A percentile compares a stretch with the other conserved stretches of the same genome.
Evolutionary conservation across 2,113 vertebrate species (phyloP).

Genomic region (crab-eating macaque (Macaca fascicularis)): DNA sequence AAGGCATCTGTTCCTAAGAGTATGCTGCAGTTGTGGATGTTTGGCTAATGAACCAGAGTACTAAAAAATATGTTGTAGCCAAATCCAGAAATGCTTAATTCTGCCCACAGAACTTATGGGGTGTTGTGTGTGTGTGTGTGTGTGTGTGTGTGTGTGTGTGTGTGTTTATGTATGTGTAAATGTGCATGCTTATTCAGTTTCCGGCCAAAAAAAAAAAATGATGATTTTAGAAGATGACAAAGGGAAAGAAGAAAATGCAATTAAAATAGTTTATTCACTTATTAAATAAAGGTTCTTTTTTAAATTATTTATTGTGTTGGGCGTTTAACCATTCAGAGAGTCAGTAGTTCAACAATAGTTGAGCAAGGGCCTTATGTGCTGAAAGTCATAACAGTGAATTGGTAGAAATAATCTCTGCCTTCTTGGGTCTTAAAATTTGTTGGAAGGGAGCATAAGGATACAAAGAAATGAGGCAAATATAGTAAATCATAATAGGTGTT

Average conservation of each 20-base stretch:
- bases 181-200: background rate
- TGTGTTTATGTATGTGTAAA: background rate
- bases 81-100: slow-evolving; percentile 35
- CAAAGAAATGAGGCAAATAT: background rate
- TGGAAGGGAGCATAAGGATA: background rate
- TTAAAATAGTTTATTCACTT: background rate
- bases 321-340: background rate
- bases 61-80: background rate
- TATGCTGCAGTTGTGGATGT: background rate
- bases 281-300: background rate
- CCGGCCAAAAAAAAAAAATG: background rate
- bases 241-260: background rate
- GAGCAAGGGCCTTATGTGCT: background rate
- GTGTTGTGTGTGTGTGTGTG: background rate
- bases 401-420: background rate
- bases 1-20: slow-evolving; percentile 7
- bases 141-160: background rate
- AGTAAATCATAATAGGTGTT: background rate
- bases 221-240: background rate
- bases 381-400: background rate
- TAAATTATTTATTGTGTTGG: background rate
- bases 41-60: slow-evolving; percentile 29
- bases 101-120: background rate
- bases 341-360: background rate
- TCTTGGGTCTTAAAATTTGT: background rate